phyloP scores from a whole-genome alignment of 1,140 invertebrate genomes.

The Centruroides vittatus region DNA sequence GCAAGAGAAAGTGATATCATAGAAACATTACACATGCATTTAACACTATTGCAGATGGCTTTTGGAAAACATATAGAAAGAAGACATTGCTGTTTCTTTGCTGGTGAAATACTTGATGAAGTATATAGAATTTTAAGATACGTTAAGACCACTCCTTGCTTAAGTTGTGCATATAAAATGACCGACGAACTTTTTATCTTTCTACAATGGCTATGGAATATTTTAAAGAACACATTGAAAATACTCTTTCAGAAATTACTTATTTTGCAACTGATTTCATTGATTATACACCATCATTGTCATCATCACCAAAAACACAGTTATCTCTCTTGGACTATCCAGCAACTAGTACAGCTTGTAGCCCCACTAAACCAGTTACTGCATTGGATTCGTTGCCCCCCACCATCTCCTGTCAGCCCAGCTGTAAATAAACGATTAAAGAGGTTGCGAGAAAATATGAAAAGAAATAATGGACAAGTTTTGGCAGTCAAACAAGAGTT shows the following conservation, averaged over 20 bases:
- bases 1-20: slow-evolving; percentile 77
- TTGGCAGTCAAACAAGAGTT: not conserved
- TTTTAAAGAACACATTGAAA: slow-evolving; percentile 78
- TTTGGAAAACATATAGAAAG: slow-evolving; percentile 82
- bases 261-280: slow-evolving; percentile 71
- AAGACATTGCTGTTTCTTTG: slow-evolving; percentile 77
- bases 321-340: too few relatives aligned
- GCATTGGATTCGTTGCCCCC: too few relatives aligned
- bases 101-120: slow-evolving; percentile 60
- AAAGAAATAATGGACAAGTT: slow-evolving; percentile 1
- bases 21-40: slow-evolving; percentile 73
- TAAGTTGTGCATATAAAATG: slow-evolving; percentile 68
- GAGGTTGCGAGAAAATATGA: too few relatives aligned
- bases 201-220: slow-evolving; percentile 89
- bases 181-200: slow-evolving; percentile 76
- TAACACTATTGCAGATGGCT: slow-evolving; percentile 72
- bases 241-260: slow-evolving; percentile 66
- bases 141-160: slow-evolving; percentile 55
- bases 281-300: slow-evolving; percentile 34
- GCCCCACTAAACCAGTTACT: too few relatives aligned
- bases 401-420: too few relatives aligned
- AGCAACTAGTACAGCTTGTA: too few relatives aligned
- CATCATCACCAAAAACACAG: not conserved
- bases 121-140: slow-evolving; percentile 66
- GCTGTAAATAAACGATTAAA: too few relatives aligned